Conservation (phyloP, 2,797 vertebrate species). For the Allobates femoralis region DNA sequence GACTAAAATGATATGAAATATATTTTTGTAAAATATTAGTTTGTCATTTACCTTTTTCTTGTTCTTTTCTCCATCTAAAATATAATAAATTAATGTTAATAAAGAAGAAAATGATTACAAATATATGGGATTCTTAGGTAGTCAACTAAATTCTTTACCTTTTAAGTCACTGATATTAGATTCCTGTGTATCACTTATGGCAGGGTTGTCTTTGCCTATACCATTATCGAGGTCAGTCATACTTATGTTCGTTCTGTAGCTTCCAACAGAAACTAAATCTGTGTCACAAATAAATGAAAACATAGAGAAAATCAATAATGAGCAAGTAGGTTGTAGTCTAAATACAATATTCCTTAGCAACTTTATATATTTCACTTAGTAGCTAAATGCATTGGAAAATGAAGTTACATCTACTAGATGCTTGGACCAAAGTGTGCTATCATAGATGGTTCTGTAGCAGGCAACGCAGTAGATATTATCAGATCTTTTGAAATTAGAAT, state of each 20-base stretch:
- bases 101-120: background rate
- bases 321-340: background rate
- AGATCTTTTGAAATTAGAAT: too few species aligned
- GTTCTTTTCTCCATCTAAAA: constrained; percentile 38
- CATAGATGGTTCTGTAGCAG: too few species aligned
- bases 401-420: too few species aligned
- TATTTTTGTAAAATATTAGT: background rate
- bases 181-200: constrained; percentile 65
- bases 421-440: too few species aligned
- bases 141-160: background rate
- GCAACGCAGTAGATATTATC: too few species aligned
- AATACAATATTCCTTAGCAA: background rate
- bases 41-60: constrained; percentile 53
- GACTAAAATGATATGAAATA: background rate
- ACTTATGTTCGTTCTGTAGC: constrained; percentile 79
- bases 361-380: background rate
- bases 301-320: background rate
- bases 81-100: background rate
- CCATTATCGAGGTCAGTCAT: constrained; percentile 76
- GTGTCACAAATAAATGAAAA: background rate
- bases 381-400: too few species aligned
- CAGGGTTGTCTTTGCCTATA: constrained; percentile 67
- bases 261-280: constrained; percentile 78
- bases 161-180: constrained; percentile 56
- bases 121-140: background rate